Base-by-base conservation (phyloP, 2,888 invertebrate genomes). In the Ecliptopera silaceata region DNA sequence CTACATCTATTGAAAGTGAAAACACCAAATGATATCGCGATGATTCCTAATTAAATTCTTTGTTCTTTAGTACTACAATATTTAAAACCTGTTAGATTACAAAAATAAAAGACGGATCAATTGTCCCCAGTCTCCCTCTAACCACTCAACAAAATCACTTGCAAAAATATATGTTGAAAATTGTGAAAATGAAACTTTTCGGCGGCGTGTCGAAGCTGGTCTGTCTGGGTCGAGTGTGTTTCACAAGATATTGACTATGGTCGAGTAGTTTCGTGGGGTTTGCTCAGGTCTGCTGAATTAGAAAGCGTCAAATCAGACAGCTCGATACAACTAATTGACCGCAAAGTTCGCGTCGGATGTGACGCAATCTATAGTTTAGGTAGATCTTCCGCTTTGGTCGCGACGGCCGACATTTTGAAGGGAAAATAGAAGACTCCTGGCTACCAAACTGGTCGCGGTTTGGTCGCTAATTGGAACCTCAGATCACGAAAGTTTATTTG, bases 191-290 rank as follows among this genome's bases (percentile, higher is more conserved):
- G 56, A 47, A 45, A 55, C 49, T 83, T 80, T 60, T 70, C 58
- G 49, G 68, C 58, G 49, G 68, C 74, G 75, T 73, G 76, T 78
- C 80, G 70, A 84, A 82, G 79, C 71, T 80, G 78, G 78, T 80
- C 80, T 57, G 70, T 70, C 75, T 71, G 69, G 71, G 38, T 55
- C 64, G 71, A 73, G 80, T 79, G 77, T 80, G 80, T 88, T 87
- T 88, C 88, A 87, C 77, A 85, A 89, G 86, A 79, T 82, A 82
- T 88, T 88, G 87, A 89, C 85, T 88, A 85, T 87, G 90, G 82
- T 88, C 83, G 83, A 86, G 75, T 80, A 83, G 84, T 76, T 85
- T 77, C 82, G 81, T 80, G 85, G 84, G 81, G 84, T 82, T 80
- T 75, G 74, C 77, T 77, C 85, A 87, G 81, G 84, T 82, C 80